These are phyloP conservation scores for Sminthurides aquaticus DNA, from an alignment of 2,888 invertebrate species.

Conservation along the genomic window DNA sequence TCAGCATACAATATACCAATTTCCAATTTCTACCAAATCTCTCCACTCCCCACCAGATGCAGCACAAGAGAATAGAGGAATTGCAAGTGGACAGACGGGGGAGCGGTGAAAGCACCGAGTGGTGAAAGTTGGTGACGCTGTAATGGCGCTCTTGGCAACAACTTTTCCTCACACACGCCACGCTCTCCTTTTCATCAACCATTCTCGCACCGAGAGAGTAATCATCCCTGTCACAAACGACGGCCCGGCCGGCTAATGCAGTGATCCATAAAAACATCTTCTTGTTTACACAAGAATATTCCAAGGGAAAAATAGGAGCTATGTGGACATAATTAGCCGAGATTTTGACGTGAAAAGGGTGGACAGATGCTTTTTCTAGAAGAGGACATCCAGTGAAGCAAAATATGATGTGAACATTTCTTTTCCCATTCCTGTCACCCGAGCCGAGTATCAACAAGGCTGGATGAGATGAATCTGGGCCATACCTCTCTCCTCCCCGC, in stretches of 20 bases:
- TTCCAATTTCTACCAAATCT: no score
- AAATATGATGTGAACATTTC: not conserved
- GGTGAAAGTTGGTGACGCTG: no score
- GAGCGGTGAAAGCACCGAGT: no score
- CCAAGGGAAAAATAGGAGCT: not conserved
- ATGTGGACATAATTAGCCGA: not conserved
- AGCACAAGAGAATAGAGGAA: no score
- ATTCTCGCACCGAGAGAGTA: not conserved
- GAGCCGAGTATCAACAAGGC: no score
- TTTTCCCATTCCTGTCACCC: not conserved
- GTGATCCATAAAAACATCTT: not conserved
- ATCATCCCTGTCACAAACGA: not conserved
- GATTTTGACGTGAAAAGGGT: no score
- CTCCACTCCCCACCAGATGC: no score
- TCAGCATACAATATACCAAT: no score
- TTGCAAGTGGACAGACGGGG: no score
- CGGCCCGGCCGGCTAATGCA: no score
- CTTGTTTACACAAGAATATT: not conserved
- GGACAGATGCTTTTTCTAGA: not conserved
- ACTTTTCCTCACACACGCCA: no score
- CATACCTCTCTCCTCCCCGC: not conserved
- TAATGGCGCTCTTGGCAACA: no score
- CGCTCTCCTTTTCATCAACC: not conserved
- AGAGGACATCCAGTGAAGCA: not conserved
- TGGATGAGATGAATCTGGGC: not conserved